These are phyloP conservation scores for Limenitis camilla DNA, from an alignment of 2,888 invertebrate species.

Conservation along the genomic window DNA sequence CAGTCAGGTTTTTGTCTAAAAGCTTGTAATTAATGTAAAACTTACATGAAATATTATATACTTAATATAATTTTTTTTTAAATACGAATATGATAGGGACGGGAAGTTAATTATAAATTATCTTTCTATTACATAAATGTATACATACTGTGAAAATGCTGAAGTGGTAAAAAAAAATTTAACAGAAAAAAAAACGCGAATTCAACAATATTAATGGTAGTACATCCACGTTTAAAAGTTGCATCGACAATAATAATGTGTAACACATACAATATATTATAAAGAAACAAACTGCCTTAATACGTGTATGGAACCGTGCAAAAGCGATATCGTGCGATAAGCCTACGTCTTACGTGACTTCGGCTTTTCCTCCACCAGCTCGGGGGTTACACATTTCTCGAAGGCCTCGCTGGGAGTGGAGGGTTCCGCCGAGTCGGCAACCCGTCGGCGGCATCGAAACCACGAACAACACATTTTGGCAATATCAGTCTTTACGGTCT, in stretches of 20 bases:
- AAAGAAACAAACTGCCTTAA: constrained; percentile 28
- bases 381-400: constrained; percentile 38
- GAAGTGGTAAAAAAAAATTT: constrained; percentile 18
- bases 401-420: constrained; percentile 48
- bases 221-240: background rate
- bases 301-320: constrained; percentile 33
- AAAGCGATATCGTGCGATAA: constrained; percentile 36
- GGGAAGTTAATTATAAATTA: too few species aligned
- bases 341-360: constrained; percentile 56
- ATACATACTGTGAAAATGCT: constrained; percentile 16
- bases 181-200: background rate
- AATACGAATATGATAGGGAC: background rate
- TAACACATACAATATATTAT: background rate
- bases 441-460: constrained; percentile 58
- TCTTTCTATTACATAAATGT: too few species aligned
- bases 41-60: too few species aligned
- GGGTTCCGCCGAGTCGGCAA: constrained; percentile 51
- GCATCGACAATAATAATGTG: background rate
- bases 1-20: too few species aligned
- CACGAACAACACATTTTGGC: constrained; percentile 66
- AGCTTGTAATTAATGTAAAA: too few species aligned
- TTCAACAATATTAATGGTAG: background rate
- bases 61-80: background rate
- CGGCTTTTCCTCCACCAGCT: constrained; percentile 35
- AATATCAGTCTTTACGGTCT: constrained; percentile 34